Base-by-base conservation (phyloP, 1,140 invertebrate genomes). In the Achatina immaculata region DNA sequence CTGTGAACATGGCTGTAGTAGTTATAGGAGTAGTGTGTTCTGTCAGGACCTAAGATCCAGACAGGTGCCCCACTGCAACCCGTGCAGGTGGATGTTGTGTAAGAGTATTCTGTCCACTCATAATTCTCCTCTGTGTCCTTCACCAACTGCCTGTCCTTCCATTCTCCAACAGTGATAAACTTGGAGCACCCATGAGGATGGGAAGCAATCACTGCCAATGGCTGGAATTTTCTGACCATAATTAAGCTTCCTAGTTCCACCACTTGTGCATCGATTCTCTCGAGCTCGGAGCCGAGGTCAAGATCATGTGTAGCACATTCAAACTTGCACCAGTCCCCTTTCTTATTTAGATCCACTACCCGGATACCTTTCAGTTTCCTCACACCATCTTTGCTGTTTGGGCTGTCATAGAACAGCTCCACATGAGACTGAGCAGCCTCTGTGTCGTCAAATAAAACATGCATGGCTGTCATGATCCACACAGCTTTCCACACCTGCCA, bases 1-100 rank as follows among this genome's bases (percentile, higher is more conserved):
- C 68, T 69, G 68, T 69, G 68, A n/a, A 69, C 68, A 42, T 69
- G 68, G 36, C 68, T 69, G 68, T 69, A 69, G 42, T 69, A 40
- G 68, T 40, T 43, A 28, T 69, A 69, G 14, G 42, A 42, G 68
- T 69, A 43, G 24, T 43, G 36, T n/a, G 11, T 3, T 28, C 68
- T 40, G 19, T 69, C 36, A 11, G 68, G 36, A 1, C 68, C 68
- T n/a, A 69, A 28, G 36, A 69, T 69, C 68, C 68, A 69, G 36
- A 69, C 68, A 4, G 68, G 68, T 2, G 68, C 68, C 9, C 68
- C 68, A 69, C 68, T 69, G 24, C 68, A 42, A 4, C 68, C 68
- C 0, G 36, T 69, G 31, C 68, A 69, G 1, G 68, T 69, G 9
- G 68, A 24, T 40, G 68, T 69, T n/a, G 68, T 69, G 36, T 69